Percentiles rank a stretch among this genome's conserved stretches.
Conservation (phyloP, 2,113 vertebrate species). For the Antechinus flavipes region DNA sequence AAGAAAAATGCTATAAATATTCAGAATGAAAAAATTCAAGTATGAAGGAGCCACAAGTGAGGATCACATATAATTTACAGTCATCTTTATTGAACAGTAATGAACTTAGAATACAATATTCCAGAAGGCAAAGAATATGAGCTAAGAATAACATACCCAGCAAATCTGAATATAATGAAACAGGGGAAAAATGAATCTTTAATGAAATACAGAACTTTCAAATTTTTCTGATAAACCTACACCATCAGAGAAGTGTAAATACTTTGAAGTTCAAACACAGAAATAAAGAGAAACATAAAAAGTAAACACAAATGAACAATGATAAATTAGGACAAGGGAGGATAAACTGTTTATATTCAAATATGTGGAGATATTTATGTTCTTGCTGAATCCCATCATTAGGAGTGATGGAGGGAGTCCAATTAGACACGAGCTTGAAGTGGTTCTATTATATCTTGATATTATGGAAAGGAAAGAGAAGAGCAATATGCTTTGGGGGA, state of each 20-base stretch:
- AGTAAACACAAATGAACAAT: neutral
- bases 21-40: neutral
- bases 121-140: slow-evolving; percentile 1
- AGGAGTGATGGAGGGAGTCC: neutral
- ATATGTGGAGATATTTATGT: neutral
- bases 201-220: neutral
- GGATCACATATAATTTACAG: neutral
- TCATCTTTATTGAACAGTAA: neutral
- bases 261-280: neutral
- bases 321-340: neutral
- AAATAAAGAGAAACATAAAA: neutral
- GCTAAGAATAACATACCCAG: neutral
- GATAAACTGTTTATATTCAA: neutral
- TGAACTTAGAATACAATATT: neutral
- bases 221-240: neutral
- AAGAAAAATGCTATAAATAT: neutral
- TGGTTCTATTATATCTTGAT: neutral
- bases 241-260: neutral
- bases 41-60: neutral
- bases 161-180: neutral
- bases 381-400: neutral
- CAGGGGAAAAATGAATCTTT: neutral
- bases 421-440: neutral
- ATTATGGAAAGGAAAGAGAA: neutral
- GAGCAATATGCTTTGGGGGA: neutral